Percentiles rank a stretch among this genome's conserved stretches.
phyloP scores from a whole-genome alignment of 2,113 vertebrate species.

The Lagopus muta region DNA sequence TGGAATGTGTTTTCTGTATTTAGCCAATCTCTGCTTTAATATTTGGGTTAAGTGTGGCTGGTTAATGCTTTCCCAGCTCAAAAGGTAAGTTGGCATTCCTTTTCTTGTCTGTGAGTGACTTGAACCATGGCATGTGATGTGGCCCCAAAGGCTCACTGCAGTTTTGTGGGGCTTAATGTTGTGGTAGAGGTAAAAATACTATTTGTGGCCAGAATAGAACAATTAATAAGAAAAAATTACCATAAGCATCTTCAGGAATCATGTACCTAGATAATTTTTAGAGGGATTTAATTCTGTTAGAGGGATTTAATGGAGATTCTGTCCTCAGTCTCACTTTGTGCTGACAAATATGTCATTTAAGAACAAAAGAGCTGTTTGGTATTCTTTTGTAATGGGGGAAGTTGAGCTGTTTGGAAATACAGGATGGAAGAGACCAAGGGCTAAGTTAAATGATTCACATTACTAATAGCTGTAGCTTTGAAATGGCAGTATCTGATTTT shows the following conservation, averaged over 20 bases:
- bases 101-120: background rate
- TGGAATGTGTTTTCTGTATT: background rate
- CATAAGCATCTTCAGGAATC: background rate
- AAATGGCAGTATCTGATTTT: background rate
- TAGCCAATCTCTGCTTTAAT: background rate
- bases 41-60: background rate
- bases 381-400: background rate
- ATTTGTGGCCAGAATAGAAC: background rate
- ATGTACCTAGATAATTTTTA: background rate
- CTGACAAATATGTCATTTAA: background rate
- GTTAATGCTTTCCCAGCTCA: background rate
- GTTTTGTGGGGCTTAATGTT: background rate
- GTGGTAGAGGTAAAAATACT: background rate
- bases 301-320: background rate
- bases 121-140: background rate
- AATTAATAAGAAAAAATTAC: background rate
- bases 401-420: background rate
- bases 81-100: too few relatives aligned
- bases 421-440: background rate
- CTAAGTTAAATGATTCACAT: background rate
- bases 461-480: background rate
- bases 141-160: background rate
- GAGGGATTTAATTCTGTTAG: background rate
- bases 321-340: background rate
- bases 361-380: background rate